A percentile compares a stretch with the other conserved stretches of the same genome.
These are phyloP conservation scores for Plebejus anna DNA, from an alignment of 2,888 invertebrate genomes.

Conservation along the genomic window DNA sequence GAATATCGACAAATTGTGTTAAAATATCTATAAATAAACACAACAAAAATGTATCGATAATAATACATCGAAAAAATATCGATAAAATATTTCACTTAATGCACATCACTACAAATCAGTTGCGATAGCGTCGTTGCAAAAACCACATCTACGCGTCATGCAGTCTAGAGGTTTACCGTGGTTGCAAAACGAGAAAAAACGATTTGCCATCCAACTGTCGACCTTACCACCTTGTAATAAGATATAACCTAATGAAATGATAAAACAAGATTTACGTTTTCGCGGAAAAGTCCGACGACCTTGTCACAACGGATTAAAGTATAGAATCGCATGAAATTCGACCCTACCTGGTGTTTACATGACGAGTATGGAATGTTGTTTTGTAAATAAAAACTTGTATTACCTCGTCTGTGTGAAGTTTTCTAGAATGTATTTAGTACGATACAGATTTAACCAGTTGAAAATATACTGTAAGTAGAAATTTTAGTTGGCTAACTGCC, in stretches of 20 bases:
- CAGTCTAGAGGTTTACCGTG: constrained; percentile 59
- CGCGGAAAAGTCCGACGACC: constrained; percentile 29
- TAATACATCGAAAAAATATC: constrained; percentile 1
- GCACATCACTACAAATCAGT: constrained; percentile 55
- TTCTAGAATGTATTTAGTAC: constrained; percentile 20
- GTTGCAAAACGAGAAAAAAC: constrained; percentile 56
- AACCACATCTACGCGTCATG: constrained; percentile 70
- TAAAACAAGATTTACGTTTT: constrained; percentile 36
- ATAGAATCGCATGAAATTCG: constrained; percentile 26
- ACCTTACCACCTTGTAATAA: constrained; percentile 42
- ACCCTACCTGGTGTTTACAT: constrained; percentile 36
- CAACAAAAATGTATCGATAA: neutral
- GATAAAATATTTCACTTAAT: constrained; percentile 26
- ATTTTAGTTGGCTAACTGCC: no score
- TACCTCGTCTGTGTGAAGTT: neutral
- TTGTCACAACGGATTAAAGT: constrained; percentile 29
- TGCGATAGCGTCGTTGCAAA: constrained; percentile 61
- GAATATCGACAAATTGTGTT: no score
- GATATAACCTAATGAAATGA: constrained; percentile 31
- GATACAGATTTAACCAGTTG: neutral
- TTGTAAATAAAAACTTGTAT: constrained; percentile 40
- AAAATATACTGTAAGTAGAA: neutral
- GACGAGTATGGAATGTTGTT: constrained; percentile 41
- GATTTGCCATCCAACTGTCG: constrained; percentile 40
- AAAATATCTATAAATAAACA: neutral